Evolutionary conservation across 2,797 vertebrate species (phyloP).

Genomic region (Sebastes iracundus): DNA sequence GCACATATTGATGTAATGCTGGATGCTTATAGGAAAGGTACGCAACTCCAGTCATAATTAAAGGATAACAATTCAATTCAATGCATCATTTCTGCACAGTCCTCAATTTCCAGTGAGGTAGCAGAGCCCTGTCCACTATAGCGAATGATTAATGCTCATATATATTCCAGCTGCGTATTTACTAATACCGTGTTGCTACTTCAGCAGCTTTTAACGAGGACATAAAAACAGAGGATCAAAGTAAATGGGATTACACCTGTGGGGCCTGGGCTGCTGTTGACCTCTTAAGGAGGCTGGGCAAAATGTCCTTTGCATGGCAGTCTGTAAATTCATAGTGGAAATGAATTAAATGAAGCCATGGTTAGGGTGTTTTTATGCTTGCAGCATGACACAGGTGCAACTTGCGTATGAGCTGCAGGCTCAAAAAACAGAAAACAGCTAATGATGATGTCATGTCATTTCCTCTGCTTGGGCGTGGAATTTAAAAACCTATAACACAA

Average conservation of each 20-base stretch:
- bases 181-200: slow-evolving; percentile 65
- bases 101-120: slow-evolving; percentile 30
- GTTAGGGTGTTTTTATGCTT: background rate
- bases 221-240: slow-evolving; percentile 71
- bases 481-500: background rate
- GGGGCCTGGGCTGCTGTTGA: slow-evolving; percentile 53
- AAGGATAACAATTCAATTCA: slow-evolving; percentile 29
- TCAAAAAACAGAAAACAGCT: background rate
- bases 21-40: background rate
- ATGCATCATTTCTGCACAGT: slow-evolving; percentile 35
- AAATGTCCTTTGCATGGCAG: slow-evolving; percentile 34
- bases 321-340: slow-evolving; percentile 13
- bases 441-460: background rate
- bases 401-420: background rate
- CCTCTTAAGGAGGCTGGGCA: slow-evolving; percentile 52
- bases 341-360: slow-evolving; percentile 31
- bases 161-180: slow-evolving; percentile 66
- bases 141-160: slow-evolving; percentile 59
- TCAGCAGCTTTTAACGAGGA: slow-evolving; percentile 77
- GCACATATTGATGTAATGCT: slow-evolving; percentile 26
- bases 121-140: slow-evolving; percentile 16
- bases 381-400: background rate
- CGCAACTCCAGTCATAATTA: slow-evolving; percentile 1
- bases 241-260: slow-evolving; percentile 76
- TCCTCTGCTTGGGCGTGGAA: background rate